Evolutionary conservation across 2,113 vertebrate genomes (phyloP).

Genomic region (Gavialis gangeticus): DNA sequence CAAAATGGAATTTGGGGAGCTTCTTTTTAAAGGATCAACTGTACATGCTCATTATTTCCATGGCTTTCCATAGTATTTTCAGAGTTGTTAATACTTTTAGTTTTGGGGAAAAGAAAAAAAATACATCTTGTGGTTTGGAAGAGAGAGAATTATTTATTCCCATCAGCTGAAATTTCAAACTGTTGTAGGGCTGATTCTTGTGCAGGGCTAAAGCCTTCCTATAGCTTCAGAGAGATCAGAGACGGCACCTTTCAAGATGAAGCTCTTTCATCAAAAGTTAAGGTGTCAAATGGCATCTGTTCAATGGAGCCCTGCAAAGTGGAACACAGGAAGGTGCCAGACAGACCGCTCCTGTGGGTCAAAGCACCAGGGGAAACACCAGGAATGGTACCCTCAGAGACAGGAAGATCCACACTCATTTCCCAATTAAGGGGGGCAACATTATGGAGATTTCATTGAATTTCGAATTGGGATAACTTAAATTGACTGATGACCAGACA

Average conservation of each 20-base stretch:
- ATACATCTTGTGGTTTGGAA: not conserved
- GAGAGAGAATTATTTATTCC: not conserved
- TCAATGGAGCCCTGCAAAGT: rapidly evolving
- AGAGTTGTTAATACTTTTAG: not conserved
- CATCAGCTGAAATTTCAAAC: conserved; percentile 15
- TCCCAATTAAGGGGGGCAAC: not conserved
- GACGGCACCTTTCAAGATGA: rapidly evolving
- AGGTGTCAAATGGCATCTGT: not conserved
- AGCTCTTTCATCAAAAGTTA: conserved; percentile 1
- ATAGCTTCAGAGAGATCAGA: rapidly evolving
- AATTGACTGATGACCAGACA: conserved; percentile 9
- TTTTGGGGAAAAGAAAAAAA: not conserved
- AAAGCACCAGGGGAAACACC: not conserved
- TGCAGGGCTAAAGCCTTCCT: rapidly evolving
- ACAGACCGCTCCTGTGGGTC: rapidly evolving
- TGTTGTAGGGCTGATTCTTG: not conserved
- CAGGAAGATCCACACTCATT: not conserved
- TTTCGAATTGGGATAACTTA: not conserved
- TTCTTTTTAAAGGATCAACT: conserved; percentile 53
- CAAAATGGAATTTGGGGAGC: conserved; percentile 75
- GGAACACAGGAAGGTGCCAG: not conserved
- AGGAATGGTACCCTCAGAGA: not conserved
- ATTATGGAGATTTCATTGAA: rapidly evolving
- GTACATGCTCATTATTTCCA: not conserved
- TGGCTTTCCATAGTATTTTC: not conserved